Evolutionary conservation across 2,113 vertebrate species (phyloP), one percentile per base, ranked within the genome.

Genomic region (Elachura formosa): DNA sequence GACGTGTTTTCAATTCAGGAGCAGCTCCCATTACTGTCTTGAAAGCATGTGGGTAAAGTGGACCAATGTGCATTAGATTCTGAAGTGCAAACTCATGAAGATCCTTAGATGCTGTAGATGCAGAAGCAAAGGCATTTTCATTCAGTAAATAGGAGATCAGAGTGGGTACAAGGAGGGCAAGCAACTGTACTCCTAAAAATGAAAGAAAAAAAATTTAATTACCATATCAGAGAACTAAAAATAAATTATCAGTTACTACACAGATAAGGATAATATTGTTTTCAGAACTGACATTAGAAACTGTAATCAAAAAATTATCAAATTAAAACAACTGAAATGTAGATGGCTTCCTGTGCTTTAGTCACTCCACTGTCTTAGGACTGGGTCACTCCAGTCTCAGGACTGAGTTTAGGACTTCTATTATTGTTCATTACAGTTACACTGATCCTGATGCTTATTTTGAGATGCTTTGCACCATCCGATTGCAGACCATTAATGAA

Each of bases 21-120:
- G 99, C 99, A 23, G 99, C 99, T 85, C 99, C 99, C 94, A 99
- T 99, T n/a, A 99, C 99, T 24, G 98, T 98, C 97, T 99, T 99
- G 97, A 99, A 99, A 94, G 99, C 99, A 45, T 98, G 98, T 48
- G 99, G 99, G 91, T 99, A 99, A 75, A 99, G 98, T 36, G 99
- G 99, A 31, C 99, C 99, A 67, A 99, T 99, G 59, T 98, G 98
- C 99, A 99, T 99, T 89, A 99, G 97, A 94, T 99, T 99, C 96
- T 99, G 99, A 69, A 99, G 99, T 66, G 99, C 99, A 96, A 99
- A 99, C 81, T 99, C 99, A 5, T 99, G 99, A 89, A 99, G 98
- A 86, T 98, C 98, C 96, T 98, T 99, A 82, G 99, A 99, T 91
- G 97, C 90, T 55, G 98, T 85, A 48, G 98, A 93, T 31, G 99